Percentiles rank a stretch among this genome's conserved stretches.
These are phyloP conservation scores for Ictalurus punctatus DNA, from an alignment of 2,113 vertebrate genomes.

Conservation along the genomic window DNA sequence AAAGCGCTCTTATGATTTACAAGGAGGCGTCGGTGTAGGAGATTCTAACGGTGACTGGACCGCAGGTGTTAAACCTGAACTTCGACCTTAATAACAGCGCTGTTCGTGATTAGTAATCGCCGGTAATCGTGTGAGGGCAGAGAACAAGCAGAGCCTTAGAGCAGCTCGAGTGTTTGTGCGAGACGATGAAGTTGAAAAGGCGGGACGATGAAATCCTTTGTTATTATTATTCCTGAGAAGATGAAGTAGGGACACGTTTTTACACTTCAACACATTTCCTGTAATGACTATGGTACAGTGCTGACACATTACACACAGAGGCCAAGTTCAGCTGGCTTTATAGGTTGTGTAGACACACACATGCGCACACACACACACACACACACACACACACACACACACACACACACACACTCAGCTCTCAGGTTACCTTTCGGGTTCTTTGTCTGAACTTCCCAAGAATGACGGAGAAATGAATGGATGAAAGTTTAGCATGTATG, in stretches of 20 bases:
- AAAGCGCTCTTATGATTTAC: not conserved
- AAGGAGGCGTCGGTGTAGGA: not conserved
- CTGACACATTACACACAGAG: not conserved
- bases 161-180: not conserved
- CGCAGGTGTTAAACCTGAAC: conserved; percentile 2
- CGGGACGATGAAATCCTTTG: too few relatives aligned
- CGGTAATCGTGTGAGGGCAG: not conserved
- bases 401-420: not conserved
- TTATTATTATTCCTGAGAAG: not conserved
- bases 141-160: not conserved
- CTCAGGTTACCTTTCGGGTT: not conserved
- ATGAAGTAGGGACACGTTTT: not conserved
- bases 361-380: not conserved
- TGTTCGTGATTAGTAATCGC: too few relatives aligned
- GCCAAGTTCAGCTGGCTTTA: not conserved
- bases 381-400: not conserved
- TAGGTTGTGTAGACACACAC: not conserved
- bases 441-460: not conserved
- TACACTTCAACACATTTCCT: not conserved
- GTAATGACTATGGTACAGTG: not conserved
- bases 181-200: not conserved
- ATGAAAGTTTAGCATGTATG: not conserved
- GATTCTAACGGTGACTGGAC: not conserved
- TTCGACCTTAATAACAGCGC: not conserved
- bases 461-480: not conserved